phyloP scores from a whole-genome alignment of 2,888 invertebrate species.

The Tanypteryx hageni region DNA sequence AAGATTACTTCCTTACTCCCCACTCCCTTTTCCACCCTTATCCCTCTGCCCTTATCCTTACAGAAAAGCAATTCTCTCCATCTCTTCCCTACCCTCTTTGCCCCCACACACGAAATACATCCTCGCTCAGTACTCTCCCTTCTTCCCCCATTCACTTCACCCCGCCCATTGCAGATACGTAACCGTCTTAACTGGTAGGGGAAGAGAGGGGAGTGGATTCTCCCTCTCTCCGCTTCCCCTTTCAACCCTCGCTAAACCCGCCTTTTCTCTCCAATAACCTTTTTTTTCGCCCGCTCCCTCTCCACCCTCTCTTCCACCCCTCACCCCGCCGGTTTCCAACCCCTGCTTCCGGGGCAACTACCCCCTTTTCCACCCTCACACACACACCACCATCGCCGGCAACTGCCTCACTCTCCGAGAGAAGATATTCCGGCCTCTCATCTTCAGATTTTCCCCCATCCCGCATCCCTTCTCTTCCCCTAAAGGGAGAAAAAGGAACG shows the following conservation, averaged over 20 bases:
- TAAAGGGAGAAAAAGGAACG: neutral
- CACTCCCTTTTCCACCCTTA: too few relatives aligned
- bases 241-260: neutral
- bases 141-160: neutral
- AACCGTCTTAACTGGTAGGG: conserved; percentile 13
- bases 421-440: neutral
- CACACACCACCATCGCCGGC: too few relatives aligned
- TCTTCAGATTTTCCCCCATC: conserved; percentile 13
- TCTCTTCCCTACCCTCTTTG: too few relatives aligned
- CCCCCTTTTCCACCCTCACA: too few relatives aligned
- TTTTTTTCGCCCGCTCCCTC: neutral
- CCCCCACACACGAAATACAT: too few relatives aligned
- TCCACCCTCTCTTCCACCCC: neutral
- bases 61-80: conserved; percentile 3
- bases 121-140: too few relatives aligned
- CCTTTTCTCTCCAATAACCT: neutral
- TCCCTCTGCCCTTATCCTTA: neutral
- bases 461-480: neutral
- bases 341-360: neutral
- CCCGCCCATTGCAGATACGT: conserved; percentile 17
- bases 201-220: neutral
- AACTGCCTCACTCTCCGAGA: neutral
- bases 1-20: neutral
- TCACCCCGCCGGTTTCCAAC: neutral
- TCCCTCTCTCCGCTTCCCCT: neutral